Conservation (phyloP, 2,888 invertebrate genomes). For the Hyles lineata region DNA sequence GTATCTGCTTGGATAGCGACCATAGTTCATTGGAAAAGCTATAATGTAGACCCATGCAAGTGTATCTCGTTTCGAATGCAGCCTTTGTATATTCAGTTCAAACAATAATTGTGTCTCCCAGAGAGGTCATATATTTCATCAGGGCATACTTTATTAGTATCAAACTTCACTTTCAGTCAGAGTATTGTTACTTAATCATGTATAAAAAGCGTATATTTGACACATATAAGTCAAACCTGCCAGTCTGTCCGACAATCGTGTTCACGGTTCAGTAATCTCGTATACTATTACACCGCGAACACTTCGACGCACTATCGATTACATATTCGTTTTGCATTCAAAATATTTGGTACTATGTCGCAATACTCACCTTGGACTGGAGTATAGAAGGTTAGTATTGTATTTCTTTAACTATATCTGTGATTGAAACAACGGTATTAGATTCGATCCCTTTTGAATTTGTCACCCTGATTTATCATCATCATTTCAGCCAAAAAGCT, state of each 20-base stretch:
- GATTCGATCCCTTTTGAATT: too few species aligned
- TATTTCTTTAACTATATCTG: neutral
- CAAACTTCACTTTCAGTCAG: neutral
- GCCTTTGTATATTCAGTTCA: too few species aligned
- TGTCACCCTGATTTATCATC: too few species aligned
- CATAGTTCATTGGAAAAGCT: too few species aligned
- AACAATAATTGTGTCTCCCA: too few species aligned
- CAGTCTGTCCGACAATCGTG: constrained; percentile 7
- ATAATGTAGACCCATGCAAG: too few species aligned
- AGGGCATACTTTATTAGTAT: neutral
- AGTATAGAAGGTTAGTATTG: neutral
- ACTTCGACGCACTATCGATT: neutral
- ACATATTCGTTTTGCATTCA: constrained; percentile 12
- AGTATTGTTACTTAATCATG: too few species aligned
- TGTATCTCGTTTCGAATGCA: too few species aligned
- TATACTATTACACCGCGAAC: constrained; percentile 8
- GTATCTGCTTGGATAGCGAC: too few species aligned
- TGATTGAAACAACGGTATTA: too few species aligned
- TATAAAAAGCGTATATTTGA: constrained; percentile 13
- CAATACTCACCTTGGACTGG: neutral
- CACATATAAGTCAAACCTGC: neutral
- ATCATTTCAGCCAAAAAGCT: too few species aligned
- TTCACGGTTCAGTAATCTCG: constrained; percentile 4
- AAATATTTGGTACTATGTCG: neutral
- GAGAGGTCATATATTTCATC: too few species aligned